phyloP scores from a whole-genome alignment of 2,113 vertebrate genomes.

The Haemorhous mexicanus region DNA sequence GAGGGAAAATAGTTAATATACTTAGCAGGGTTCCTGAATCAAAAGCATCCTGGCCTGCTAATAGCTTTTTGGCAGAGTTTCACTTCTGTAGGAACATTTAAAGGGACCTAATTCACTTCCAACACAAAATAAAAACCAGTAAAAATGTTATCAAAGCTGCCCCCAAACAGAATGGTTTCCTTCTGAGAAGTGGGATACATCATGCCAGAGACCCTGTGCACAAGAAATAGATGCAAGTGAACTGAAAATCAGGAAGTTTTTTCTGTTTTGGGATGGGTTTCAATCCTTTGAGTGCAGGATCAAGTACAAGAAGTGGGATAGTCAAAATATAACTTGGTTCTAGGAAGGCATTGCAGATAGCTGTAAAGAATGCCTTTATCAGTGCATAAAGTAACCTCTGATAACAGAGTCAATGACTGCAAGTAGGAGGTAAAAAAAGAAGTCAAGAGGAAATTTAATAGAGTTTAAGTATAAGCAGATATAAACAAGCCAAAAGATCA shows the following conservation, averaged over 20 bases:
- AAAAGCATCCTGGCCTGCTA: background rate
- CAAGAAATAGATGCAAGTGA: background rate
- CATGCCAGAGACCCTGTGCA: background rate
- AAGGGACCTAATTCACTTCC: background rate
- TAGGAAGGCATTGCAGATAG: background rate
- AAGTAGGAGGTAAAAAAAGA: background rate
- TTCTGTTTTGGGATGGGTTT: background rate
- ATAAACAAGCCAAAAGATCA: background rate
- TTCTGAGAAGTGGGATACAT: background rate
- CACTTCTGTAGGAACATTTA: background rate
- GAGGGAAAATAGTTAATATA: background rate
- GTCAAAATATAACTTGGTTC: background rate
- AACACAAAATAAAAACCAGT: background rate
- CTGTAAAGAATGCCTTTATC: background rate
- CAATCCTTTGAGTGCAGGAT: background rate
- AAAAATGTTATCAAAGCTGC: background rate
- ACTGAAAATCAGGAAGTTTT: background rate
- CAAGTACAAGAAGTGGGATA: background rate
- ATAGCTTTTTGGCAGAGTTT: background rate
- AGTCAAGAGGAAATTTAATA: background rate
- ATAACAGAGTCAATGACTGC: background rate
- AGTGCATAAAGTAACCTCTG: background rate
- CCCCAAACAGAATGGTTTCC: background rate
- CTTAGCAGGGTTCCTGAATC: background rate
- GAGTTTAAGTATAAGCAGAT: background rate